Conservation (phyloP, 2,797 vertebrate species). For the Rhyacichthys aspro region DNA sequence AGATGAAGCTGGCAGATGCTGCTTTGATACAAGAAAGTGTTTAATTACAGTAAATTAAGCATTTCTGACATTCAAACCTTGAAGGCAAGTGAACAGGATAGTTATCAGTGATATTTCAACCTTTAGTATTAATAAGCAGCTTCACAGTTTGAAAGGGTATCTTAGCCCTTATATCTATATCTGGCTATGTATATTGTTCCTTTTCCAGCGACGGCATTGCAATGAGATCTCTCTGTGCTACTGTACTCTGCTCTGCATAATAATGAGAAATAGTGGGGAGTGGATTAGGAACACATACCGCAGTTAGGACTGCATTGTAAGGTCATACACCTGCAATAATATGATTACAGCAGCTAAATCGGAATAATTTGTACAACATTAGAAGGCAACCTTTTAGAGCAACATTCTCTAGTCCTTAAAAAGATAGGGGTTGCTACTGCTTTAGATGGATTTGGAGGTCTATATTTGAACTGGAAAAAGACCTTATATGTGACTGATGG, state of each 20-base stretch:
- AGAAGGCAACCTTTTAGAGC: conserved; percentile 1
- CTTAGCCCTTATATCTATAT: conserved; percentile 11
- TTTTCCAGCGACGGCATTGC: not conserved
- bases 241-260: conserved; percentile 7
- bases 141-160: conserved; percentile 31
- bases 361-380: conserved; percentile 2
- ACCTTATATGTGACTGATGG: not conserved
- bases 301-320: not conserved
- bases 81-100: conserved; percentile 48
- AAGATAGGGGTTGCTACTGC: not conserved
- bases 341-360: not conserved
- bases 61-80: conserved; percentile 57
- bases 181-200: conserved; percentile 16
- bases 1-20: conserved; percentile 62
- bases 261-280: conserved; percentile 11
- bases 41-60: conserved; percentile 61
- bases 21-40: conserved; percentile 60
- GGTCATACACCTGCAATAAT: not conserved
- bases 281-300: conserved; percentile 4
- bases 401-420: not conserved
- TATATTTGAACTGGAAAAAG: not conserved
- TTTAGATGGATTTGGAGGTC: not conserved
- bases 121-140: conserved; percentile 23
- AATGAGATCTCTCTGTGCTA: not conserved
- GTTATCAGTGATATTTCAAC: conserved; percentile 34